Percentiles rank a stretch among this genome's conserved stretches.
phyloP scores from a whole-genome alignment of 2,797 vertebrate species.

The Bryconaethiops microstoma region DNA sequence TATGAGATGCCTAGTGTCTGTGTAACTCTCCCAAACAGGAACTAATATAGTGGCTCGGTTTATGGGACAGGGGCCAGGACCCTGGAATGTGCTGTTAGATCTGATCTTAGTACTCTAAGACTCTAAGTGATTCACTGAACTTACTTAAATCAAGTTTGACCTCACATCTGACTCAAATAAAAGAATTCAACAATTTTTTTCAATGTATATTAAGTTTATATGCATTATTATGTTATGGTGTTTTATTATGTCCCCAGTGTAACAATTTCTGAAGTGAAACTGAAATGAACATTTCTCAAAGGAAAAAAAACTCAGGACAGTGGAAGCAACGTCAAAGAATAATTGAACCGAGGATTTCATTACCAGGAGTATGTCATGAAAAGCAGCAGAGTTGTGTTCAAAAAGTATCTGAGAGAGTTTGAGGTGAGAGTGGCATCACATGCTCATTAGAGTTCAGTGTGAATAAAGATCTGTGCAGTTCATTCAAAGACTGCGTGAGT shows the following conservation, averaged over 20 bases:
- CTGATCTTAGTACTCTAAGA: background rate
- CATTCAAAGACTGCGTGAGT: background rate
- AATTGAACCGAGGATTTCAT: background rate
- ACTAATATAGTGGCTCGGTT: background rate
- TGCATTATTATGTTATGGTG: too few relatives aligned
- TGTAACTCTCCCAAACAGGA: background rate
- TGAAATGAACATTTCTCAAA: background rate
- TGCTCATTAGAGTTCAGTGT: background rate
- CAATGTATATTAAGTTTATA: too few relatives aligned
- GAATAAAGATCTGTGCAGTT: background rate
- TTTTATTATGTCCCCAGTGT: background rate
- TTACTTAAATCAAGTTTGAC: too few relatives aligned
- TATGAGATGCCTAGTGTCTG: constrained; percentile 17
- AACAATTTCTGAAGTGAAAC: background rate
- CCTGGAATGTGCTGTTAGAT: background rate
- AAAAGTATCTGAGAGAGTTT: background rate
- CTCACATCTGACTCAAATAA: too few relatives aligned
- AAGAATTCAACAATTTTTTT: too few relatives aligned
- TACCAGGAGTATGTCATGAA: background rate
- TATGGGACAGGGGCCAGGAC: background rate
- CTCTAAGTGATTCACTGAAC: background rate
- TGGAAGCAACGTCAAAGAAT: background rate
- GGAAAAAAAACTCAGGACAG: background rate
- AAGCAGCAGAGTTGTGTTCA: background rate
- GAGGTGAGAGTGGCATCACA: background rate